A percentile compares a stretch with the other conserved stretches of the same genome.
These are phyloP conservation scores for Drosophila percnosoma DNA, from an alignment of 2,888 invertebrate species.

Conservation along the genomic window DNA sequence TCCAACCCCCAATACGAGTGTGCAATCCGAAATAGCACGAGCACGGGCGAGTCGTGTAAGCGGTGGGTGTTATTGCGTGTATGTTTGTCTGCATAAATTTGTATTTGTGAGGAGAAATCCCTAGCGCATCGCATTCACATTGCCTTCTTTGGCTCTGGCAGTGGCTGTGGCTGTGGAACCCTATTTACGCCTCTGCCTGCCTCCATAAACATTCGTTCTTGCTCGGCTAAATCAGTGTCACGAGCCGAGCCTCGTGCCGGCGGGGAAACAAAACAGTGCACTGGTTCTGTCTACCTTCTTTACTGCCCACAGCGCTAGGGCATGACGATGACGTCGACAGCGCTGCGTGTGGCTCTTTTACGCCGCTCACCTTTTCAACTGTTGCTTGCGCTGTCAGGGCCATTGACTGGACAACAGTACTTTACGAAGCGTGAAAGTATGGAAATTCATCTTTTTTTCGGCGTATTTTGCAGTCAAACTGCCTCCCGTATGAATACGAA, in stretches of 20 bases:
- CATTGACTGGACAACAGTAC: conserved; percentile 63
- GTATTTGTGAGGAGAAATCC: conserved; percentile 39
- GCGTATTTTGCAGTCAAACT: conserved; percentile 54
- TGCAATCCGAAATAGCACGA: conserved; percentile 55
- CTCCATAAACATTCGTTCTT: conserved; percentile 31
- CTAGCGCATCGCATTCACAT: conserved; percentile 43
- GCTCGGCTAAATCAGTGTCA: conserved; percentile 69
- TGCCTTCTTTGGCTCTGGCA: conserved; percentile 29
- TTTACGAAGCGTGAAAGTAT: conserved; percentile 76
- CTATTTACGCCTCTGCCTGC: conserved; percentile 27
- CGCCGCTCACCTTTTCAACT: conserved; percentile 66
- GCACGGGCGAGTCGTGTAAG: conserved; percentile 49
- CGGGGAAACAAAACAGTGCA: conserved; percentile 60
- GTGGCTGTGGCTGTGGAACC: conserved; percentile 11
- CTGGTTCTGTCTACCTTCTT: conserved; percentile 26
- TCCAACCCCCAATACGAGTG: conserved; percentile 73
- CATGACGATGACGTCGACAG: conserved; percentile 63
- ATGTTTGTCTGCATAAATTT: conserved; percentile 32
- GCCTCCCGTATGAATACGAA: conserved; percentile 26
- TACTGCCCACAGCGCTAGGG: conserved; percentile 53
- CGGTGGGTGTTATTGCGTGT: conserved; percentile 35
- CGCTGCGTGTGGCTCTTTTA: conserved; percentile 27
- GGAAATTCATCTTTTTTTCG: conserved; percentile 78
- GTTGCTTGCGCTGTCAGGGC: conserved; percentile 66
- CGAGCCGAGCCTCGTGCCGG: conserved; percentile 71